Base-by-base conservation (phyloP, 2,113 vertebrate species). In the Eulemur macaco region DNA sequence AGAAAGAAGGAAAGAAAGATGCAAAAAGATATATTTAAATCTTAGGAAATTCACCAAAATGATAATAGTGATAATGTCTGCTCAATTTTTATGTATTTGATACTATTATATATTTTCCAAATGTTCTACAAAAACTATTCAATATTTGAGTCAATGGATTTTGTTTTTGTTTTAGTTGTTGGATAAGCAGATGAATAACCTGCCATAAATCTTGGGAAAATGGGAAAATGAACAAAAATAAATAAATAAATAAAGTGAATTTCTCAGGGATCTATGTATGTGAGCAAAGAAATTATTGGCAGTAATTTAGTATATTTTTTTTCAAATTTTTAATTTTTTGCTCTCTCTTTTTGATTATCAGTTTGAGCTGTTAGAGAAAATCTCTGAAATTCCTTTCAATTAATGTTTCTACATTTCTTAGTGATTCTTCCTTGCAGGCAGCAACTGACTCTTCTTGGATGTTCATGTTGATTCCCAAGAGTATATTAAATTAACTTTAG, bases 211-310 rank as follows among this genome's bases (percentile, higher is more conserved):
- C 25, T 78, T 85, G 42, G 64, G 6, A 69, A 60, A 93, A 89
- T 85, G 42, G 64, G 6, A 69, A 60, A 93, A 89, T 60, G 25
- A 88, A 68, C 50, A 91, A 74, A 95, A 95, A 92, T 27, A 78
- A 95, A 92, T 21, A 54, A 54, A 54, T 54, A 47, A 81, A n/a
- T 42, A 76, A 83, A 89, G 8, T 82, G 25, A 88, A 21, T 8
- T 96, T 84, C 50, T 58, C 42, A 29, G 27, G 27, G 25, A 76
- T 4, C 73, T 47, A 50, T 17, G 25, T 27, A 10, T 23, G 12
- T 80, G 37, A 86, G 21, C 15, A 91, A 27, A 86, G 52, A 85
- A 86, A 54, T 47, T 73, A 52, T 42, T 45, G 45, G 54, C n/a
- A 81, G 17, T 81, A 87, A 87, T 81, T 86, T 56, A 45, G 23